Evolutionary conservation across 1,140 invertebrate genomes (phyloP), one percentile per base, ranked within the genome.

Genomic region (Oppia nitens): DNA sequence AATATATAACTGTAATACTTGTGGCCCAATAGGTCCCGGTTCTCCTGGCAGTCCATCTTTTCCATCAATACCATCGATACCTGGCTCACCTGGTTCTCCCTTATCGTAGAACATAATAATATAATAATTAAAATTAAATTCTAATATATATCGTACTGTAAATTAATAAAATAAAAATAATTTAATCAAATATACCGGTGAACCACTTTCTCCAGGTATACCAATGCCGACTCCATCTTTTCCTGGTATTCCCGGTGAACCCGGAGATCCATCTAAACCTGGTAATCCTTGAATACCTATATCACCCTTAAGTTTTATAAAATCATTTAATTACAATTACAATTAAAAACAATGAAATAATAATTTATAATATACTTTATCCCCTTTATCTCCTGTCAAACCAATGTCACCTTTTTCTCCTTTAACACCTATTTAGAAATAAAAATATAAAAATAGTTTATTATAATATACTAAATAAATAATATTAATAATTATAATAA

Each of bases 261-360:
- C 32, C 6, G 53, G 53, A n/a, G 21, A 6, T n/a, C 77, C 76
- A 29, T 67, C 60, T 12, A 68, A 55, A 67, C 81, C 81, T 63
- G 67, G 68, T 59, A 64, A 63, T 47, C 84, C 83, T 25, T 71
- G 67, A 58, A 57, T 55, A 51, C 60, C 86, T 20, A 78, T 76
- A 52, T 87, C 82, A 81, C 80, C 62, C 82, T 83, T 81, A 32
- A 85, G 85, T 61, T 79, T 72, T 2, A 74, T 70, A 55, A 86
- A 85, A 62, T 81, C 81, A 66, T 49, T 45, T 26, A 55, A 21
- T 12, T 29, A 29, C 3, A 40, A 40, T 40, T 40, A 9, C 32
- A 40, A 40, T 57, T 14, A 52, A 75, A 77, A 0, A 62, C 59
- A 20, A 76, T 60, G 56, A 2, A 64, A 65, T 55, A 70, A 70